Base-by-base conservation (phyloP, 2,888 invertebrate species). In the Pelosia muscerda region DNA sequence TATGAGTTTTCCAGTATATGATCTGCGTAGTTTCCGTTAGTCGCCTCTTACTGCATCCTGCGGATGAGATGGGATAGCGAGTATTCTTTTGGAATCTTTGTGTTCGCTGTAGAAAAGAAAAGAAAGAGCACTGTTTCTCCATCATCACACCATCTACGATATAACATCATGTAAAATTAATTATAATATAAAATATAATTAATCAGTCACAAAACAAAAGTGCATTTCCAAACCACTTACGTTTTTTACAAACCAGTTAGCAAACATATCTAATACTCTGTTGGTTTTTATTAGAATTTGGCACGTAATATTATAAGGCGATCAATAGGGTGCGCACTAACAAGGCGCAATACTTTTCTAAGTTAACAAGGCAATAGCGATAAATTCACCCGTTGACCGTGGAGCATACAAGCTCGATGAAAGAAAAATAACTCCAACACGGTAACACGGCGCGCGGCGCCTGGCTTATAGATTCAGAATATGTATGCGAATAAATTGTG, bases 341-440 rank as follows among this genome's bases (percentile, higher is more conserved):
- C 90, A 90, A 92, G 89, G 85, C 81, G 82, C 84, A 82, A 87
- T 88, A 87, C 86, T 87, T 92, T 90, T 87, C 85, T 89, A 86
- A 89, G 87, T 88, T 91, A 90, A 90, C 91, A 90, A 90, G 89
- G 82, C 82, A 69, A 74, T 75, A 71, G 77, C 84, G 78, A 90
- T 92, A 91, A 92, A 91, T 91, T 88, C 79, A 78, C 79, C 78
- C 74, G 83, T 81, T 82, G 73, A 77, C 68, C 72, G 79, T 57
- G 68, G 61, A 77, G 74, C 66, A 66, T 66, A 59, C 56, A 71
- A 78, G 68, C 76, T 69, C 66, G 68, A 71, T 78, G 82, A 83
- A 85, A 85, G 83, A 83, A 87, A 88, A 87, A 86, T 84, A 86
- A 82, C 74, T 74, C 78, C 74, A 79, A 79, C 71, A 73, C 67